These are phyloP conservation scores for Oxyura jamaicensis DNA, from an alignment of 2,113 vertebrate genomes.

Conservation along the genomic window DNA sequence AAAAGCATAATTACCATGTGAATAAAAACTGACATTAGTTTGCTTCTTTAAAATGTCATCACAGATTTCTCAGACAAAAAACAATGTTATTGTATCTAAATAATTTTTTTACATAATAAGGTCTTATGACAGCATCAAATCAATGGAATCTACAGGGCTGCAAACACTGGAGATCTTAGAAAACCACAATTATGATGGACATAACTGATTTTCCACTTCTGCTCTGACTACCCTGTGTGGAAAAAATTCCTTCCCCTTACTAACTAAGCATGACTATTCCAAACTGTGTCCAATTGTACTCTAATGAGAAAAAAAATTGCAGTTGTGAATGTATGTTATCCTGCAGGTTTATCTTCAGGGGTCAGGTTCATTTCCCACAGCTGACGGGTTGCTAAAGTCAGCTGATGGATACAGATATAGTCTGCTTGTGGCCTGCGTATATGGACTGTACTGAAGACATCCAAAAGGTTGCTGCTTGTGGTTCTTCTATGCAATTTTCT, in stretches of 20 bases:
- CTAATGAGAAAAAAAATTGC: background rate
- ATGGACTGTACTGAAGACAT: background rate
- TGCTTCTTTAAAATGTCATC: background rate
- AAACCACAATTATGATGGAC: background rate
- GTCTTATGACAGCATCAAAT: background rate
- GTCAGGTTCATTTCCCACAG: background rate
- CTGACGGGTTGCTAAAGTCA: background rate
- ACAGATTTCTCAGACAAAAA: background rate
- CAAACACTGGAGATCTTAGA: background rate
- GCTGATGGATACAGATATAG: background rate
- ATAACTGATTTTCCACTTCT: background rate
- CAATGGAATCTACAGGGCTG: background rate
- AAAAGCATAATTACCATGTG: background rate
- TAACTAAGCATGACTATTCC: constrained; percentile 4
- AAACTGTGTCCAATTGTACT: background rate
- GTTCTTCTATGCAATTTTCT: background rate
- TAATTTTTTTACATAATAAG: background rate
- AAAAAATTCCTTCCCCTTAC: background rate
- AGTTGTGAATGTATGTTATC: background rate
- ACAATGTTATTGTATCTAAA: background rate
- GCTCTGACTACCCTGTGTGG: background rate
- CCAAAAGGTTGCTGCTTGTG: background rate
- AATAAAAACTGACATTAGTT: background rate
- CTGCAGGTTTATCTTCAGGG: background rate
- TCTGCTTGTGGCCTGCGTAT: background rate